phyloP scores from a whole-genome alignment of 2,797 vertebrate species.

The Streptopelia turtur region DNA sequence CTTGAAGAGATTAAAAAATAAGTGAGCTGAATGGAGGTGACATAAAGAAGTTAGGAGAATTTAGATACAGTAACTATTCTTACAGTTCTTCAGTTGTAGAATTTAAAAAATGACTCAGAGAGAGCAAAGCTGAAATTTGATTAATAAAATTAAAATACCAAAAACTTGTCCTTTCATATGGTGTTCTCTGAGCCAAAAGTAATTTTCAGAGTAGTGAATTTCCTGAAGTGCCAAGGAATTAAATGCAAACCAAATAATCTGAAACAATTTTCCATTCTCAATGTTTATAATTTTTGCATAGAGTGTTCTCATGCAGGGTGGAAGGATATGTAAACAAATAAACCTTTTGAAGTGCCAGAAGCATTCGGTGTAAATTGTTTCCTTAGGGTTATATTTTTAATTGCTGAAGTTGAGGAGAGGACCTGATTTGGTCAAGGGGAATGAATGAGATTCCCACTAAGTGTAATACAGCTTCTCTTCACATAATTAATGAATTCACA shows the following conservation, averaged over 20 bases:
- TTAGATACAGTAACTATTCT: constrained; percentile 39
- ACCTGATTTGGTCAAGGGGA: background rate
- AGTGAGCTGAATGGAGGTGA: constrained; percentile 2
- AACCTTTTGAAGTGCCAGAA: background rate
- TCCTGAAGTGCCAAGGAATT: background rate
- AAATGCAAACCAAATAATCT: constrained; percentile 27
- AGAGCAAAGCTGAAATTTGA: constrained; percentile 19
- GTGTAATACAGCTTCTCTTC: background rate
- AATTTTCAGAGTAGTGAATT: constrained; percentile 31
- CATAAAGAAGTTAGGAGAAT: constrained; percentile 55
- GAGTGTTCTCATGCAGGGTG: background rate
- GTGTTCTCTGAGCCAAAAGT: background rate
- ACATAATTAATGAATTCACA: background rate
- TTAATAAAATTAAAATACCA: constrained; percentile 33
- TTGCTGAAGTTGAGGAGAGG: background rate
- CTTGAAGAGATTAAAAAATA: constrained; percentile 57
- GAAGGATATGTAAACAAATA: background rate
- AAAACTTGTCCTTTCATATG: background rate
- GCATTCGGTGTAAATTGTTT: background rate
- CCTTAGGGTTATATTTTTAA: background rate
- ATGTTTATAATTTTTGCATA: background rate
- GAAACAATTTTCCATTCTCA: background rate
- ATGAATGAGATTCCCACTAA: background rate
- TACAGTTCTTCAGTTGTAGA: background rate
- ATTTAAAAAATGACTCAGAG: constrained; percentile 32